Evolutionary conservation across 2,797 vertebrate genomes (phyloP).

Genomic region (Xyrichtys novacula): DNA sequence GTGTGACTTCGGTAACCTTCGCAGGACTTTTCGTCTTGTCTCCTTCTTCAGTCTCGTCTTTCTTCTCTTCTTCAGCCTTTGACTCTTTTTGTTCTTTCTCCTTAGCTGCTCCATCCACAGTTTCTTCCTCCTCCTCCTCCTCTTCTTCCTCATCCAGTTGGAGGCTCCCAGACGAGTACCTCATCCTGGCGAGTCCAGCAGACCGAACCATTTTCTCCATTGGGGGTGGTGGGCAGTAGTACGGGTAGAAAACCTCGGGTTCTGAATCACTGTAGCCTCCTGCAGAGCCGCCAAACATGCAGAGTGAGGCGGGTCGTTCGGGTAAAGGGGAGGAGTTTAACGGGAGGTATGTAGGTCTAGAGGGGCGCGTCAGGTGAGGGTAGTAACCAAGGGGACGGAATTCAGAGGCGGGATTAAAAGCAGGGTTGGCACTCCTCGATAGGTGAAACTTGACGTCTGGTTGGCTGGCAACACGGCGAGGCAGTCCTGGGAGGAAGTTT

Average conservation of each 20-base stretch:
- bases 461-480: slow-evolving; percentile 90
- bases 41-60: slow-evolving; percentile 15
- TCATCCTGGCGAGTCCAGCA: slow-evolving; percentile 86
- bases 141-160: slow-evolving; percentile 93
- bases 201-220: slow-evolving; percentile 80
- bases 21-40: slow-evolving; percentile 7
- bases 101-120: slow-evolving; percentile 21
- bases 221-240: slow-evolving; percentile 85
- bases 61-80: slow-evolving; percentile 27
- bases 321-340: slow-evolving; percentile 78
- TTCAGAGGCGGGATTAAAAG: slow-evolving; percentile 86
- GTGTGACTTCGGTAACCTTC: slow-evolving; percentile 66
- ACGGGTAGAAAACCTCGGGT: slow-evolving; percentile 88
- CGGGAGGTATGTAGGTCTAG: slow-evolving; percentile 84
- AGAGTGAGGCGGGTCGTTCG: slow-evolving; percentile 72
- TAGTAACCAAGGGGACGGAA: slow-evolving; percentile 92
- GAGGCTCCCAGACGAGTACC: slow-evolving; percentile 93
- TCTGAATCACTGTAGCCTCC: slow-evolving; percentile 93
- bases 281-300: slow-evolving; percentile 76
- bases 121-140: slow-evolving; percentile 62
- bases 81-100: slow-evolving; percentile 36
- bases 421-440: slow-evolving; percentile 78
- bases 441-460: slow-evolving; percentile 89
- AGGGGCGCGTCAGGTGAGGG: slow-evolving; percentile 85
- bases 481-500: slow-evolving; percentile 82